phyloP scores from a whole-genome alignment of 2,113 vertebrate species.

The Benitochromis conjunctus region DNA sequence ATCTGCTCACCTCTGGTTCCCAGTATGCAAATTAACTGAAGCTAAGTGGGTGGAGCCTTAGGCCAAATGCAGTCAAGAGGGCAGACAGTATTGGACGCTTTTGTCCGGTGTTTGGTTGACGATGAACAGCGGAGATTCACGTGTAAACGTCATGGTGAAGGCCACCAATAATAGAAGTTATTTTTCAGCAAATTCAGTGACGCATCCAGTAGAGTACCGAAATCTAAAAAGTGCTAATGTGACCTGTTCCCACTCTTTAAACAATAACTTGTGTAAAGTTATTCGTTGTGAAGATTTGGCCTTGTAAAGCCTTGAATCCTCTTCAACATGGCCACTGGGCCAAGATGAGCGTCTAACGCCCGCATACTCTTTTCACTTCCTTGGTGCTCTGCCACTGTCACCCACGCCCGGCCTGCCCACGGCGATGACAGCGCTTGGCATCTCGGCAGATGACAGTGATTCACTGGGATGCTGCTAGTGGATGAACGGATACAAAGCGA shows the following conservation, averaged over 20 bases:
- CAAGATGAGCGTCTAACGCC: not conserved
- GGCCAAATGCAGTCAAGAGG: not conserved
- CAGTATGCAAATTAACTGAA: not conserved
- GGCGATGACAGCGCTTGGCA: conserved; percentile 28
- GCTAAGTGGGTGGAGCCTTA: not conserved
- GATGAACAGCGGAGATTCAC: not conserved
- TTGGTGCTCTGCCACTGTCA: conserved; percentile 24
- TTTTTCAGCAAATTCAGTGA: not conserved
- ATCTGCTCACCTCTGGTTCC: not conserved
- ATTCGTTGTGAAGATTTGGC: not conserved
- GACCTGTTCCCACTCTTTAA: not conserved
- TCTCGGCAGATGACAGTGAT: conserved; percentile 42
- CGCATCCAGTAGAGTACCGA: not conserved
- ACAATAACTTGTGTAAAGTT: not conserved
- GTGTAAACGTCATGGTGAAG: not conserved
- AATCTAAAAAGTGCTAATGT: not conserved
- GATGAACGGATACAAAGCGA: conserved; percentile 30
- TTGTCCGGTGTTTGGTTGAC: not conserved
- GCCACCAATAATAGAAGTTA: not conserved
- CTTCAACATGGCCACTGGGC: not conserved
- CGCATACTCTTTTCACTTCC: conserved; percentile 1
- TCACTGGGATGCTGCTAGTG: conserved; percentile 43
- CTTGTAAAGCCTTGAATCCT: not conserved
- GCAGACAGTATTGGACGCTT: not conserved
- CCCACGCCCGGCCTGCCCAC: conserved; percentile 49